Evolutionary conservation across 2,113 vertebrate genomes (phyloP).

Genomic region (Solenodon paradoxus): DNA sequence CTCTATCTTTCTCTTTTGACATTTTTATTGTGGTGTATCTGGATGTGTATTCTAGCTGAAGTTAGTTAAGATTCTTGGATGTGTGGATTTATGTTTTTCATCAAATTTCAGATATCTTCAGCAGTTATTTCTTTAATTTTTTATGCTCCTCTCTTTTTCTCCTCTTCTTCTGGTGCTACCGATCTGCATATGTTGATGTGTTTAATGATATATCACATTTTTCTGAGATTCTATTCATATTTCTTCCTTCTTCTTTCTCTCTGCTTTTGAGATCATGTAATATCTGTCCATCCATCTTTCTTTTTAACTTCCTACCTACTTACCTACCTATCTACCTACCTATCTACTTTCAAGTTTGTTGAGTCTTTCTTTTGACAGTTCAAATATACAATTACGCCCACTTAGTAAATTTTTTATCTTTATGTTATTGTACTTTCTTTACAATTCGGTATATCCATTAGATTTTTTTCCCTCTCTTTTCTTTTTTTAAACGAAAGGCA

Average conservation of each 20-base stretch:
- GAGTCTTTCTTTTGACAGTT: background rate
- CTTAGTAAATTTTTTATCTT: background rate
- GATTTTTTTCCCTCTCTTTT: too few species aligned
- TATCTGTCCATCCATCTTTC: background rate
- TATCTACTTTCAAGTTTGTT: background rate
- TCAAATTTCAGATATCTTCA: conserved; percentile 5
- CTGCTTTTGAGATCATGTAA: background rate
- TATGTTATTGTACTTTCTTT: background rate
- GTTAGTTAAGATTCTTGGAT: background rate
- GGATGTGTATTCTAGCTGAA: background rate
- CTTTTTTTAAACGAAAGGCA: too few species aligned
- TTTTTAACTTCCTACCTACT: background rate
- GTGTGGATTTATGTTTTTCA: background rate
- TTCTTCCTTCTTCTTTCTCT: background rate
- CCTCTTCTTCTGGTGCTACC: background rate
- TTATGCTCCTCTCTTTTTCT: background rate
- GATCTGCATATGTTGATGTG: background rate
- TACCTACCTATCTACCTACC: too few species aligned
- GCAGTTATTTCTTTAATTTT: background rate
- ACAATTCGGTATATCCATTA: background rate
- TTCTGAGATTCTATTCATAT: background rate
- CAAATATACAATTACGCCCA: background rate
- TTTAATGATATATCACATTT: background rate
- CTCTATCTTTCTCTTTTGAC: background rate
- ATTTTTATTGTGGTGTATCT: background rate